Base-by-base conservation (phyloP, 2,888 invertebrate genomes). In the Caenorhabditis macrosperma region DNA sequence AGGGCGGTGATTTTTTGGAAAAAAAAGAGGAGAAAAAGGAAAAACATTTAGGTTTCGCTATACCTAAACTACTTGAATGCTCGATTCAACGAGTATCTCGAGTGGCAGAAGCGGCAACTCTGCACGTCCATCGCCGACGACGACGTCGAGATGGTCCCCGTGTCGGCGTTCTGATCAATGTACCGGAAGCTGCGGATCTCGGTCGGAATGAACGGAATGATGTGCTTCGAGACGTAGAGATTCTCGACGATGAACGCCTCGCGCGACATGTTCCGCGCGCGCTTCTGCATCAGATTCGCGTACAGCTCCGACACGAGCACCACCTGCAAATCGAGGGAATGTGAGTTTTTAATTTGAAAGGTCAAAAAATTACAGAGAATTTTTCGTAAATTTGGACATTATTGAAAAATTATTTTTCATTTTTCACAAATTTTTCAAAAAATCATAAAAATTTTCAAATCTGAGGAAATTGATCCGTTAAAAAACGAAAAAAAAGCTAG, bases 171-270 rank as follows among this genome's bases (percentile, higher is more conserved):
- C 66, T 90, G 89, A 78, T 89, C 89, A 57, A 89, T 89, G 67
- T 88, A 88, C 38, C 87, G 84, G 24, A 90, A 91, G 59, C 87
- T 84, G 20, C 88, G 84, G 44, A 91, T 90, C 82, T 90, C 91
- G 20, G 85, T 84, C 20, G 90, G 90, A 35, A 91, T 90, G 78
- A 89, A 90, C 17, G 90, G 90, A 50, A 90, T 89, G 60, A 90
- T 87, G 82, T 90, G 90, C 75, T 90, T 90, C 35, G 88, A 87
- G 35, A 90, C 86, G 83, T 90, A 90, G 50, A 90, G 78, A 64
- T 90, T 90, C 81, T 91, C 90, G 68, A 90, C 89, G 69, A 91
- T 88, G 75, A 90, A 90, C 33, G 90, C 90, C 57, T 90, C 90
- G 22, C 85, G 69, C 3, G 86, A 82, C 61, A 85, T 83, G 71